Evolutionary conservation across 2,797 vertebrate species (phyloP), one percentile per base, ranked within the genome.

Genomic region (Etheostoma perlongum): DNA sequence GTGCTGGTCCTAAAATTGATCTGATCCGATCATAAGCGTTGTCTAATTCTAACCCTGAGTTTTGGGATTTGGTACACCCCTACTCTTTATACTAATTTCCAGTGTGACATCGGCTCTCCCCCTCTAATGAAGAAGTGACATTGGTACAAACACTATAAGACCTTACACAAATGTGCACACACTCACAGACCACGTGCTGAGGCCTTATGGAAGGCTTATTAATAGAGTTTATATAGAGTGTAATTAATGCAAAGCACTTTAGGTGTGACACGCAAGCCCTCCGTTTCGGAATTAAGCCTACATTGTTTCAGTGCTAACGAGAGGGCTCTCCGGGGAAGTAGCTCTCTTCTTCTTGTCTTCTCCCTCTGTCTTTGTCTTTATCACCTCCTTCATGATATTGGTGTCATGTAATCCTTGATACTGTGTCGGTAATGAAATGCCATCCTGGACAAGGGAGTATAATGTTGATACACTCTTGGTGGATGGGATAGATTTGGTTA

Each of bases 171-270:
- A 62, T 44, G 12, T 53, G 2, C 25, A 49, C 51, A 52, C 55
- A 58, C 52, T 62, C 5, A 2, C 14, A 67, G 57, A 67, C 62
- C 72, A 62, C 42, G 69, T 84, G 78, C 77, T 23, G 70, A 58
- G 69, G 59, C 73, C 88, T 77, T 83, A 82, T 85, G 79, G 76
- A 86, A 82, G 72, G 78, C 72, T 67, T 89, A 89, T 90, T 91
- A 93, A 89, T 85, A 84, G 89, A 88, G 74, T 76, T 74, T 84
- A 84, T 88, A 87, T 82, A 61, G 70, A 76, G 44, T 90, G 80
- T 92, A 93, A 93, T 94, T 84, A 90, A 93, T 89, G 82, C 84
- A 89, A 93, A 92, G 88, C 88, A 88, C 88, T 91, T 87, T 91
- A 85, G 66, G 76, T 92, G 88, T 91, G 87, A 92, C 79, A 87